These are phyloP conservation scores for Elanus axillaris DNA, from an alignment of 2,113 vertebrate species.

Conservation along the genomic window DNA sequence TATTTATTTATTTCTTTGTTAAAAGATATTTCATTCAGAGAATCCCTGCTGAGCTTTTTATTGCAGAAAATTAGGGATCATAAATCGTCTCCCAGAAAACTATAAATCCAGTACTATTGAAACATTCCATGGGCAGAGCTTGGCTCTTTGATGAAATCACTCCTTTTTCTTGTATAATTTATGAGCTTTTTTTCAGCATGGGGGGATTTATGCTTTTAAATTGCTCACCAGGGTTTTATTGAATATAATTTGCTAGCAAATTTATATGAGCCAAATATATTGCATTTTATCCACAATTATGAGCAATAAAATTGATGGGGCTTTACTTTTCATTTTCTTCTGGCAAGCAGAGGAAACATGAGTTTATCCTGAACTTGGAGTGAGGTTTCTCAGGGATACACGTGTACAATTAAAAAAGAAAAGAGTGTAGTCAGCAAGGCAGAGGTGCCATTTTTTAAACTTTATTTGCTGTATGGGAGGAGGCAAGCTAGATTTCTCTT, in stretches of 20 bases:
- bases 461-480: not conserved
- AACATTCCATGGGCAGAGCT: slow-evolving; percentile 73
- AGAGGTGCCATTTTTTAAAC: slow-evolving; percentile 33
- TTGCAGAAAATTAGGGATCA: slow-evolving; percentile 72
- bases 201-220: slow-evolving; percentile 67
- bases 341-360: slow-evolving; percentile 57
- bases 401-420: slow-evolving; percentile 32
- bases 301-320: slow-evolving; percentile 71
- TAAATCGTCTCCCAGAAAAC: slow-evolving; percentile 73
- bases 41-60: slow-evolving; percentile 75
- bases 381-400: slow-evolving; percentile 52
- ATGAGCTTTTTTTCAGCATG: slow-evolving; percentile 70
- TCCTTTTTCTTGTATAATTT: slow-evolving; percentile 73
- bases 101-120: slow-evolving; percentile 78
- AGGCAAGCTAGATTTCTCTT: not conserved
- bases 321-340: slow-evolving; percentile 76
- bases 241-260: slow-evolving; percentile 75
- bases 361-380: slow-evolving; percentile 41
- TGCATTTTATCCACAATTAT: slow-evolving; percentile 74
- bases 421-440: slow-evolving; percentile 45
- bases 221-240: slow-evolving; percentile 71
- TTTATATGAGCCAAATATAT: slow-evolving; percentile 74
- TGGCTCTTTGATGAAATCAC: slow-evolving; percentile 78
- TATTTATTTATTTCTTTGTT: slow-evolving; percentile 61
- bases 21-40: slow-evolving; percentile 74